A percentile compares a stretch with the other conserved stretches of the same genome.
Evolutionary conservation across 2,797 vertebrate species (phyloP).

Genomic region (Notamacropus eugenii): DNA sequence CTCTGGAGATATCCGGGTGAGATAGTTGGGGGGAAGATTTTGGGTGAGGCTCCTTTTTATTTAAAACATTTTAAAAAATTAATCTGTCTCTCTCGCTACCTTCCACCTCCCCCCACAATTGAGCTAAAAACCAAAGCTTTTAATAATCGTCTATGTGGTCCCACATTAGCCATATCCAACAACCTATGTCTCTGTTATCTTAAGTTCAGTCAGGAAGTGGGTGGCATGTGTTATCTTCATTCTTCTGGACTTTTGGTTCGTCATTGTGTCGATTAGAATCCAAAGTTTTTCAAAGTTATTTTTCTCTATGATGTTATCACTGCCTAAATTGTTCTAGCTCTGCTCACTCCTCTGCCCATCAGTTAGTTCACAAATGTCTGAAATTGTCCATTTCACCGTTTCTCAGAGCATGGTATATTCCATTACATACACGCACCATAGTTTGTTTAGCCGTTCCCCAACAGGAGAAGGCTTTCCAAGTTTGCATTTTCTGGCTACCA

Average conservation of each 20-base stretch:
- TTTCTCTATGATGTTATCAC: not conserved
- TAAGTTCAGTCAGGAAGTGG: not conserved
- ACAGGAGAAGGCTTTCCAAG: not conserved
- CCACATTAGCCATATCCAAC: not conserved
- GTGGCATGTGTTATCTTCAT: not conserved
- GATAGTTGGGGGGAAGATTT: constrained; percentile 40
- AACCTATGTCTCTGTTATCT: not conserved
- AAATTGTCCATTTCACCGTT: not conserved
- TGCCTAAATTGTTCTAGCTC: not conserved
- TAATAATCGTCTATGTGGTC: not conserved
- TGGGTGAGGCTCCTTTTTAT: not conserved
- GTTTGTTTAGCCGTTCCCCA: not conserved
- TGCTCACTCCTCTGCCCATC: not conserved
- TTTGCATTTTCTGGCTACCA: not conserved
- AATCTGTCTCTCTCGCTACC: not conserved
- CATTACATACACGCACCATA: not conserved
- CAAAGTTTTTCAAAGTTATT: not conserved
- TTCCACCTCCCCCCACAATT: not conserved
- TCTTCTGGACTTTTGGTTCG: not conserved
- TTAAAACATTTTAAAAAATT: not conserved
- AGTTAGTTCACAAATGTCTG: not conserved
- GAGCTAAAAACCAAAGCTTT: not conserved
- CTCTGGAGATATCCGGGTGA: constrained; percentile 91
- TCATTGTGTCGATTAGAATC: not conserved
- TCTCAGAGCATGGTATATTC: not conserved